Evolutionary conservation across 2,113 vertebrate genomes (phyloP).

Genomic region (Syrrhaptes paradoxus): DNA sequence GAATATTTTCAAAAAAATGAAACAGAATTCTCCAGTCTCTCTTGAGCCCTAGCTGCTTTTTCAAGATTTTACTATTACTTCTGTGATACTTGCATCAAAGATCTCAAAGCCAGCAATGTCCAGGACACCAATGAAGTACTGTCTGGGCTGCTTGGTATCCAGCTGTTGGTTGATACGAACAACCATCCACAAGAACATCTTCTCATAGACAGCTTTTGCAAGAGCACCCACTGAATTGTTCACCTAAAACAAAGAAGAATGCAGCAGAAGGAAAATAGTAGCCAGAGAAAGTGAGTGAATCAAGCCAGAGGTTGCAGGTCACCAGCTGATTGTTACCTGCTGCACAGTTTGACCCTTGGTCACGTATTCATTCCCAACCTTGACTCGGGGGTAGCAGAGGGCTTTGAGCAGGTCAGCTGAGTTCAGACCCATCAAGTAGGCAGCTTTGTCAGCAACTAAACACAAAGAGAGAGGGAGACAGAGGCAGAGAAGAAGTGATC

Average conservation of each 20-base stretch:
- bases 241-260: constrained; percentile 57
- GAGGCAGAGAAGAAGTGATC: background rate
- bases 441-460: background rate
- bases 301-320: background rate
- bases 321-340: background rate
- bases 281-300: background rate
- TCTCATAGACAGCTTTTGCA: constrained; percentile 85
- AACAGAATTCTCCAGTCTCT: background rate
- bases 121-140: constrained; percentile 78
- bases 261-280: background rate
- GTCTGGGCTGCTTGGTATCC: constrained; percentile 76
- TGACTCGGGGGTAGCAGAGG: background rate
- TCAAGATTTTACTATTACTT: background rate
- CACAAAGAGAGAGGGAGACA: background rate
- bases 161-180: constrained; percentile 77
- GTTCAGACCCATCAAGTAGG: constrained; percentile 52
- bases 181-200: constrained; percentile 83
- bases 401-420: constrained; percentile 52
- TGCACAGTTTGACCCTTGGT: constrained; percentile 25
- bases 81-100: constrained; percentile 59
- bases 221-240: constrained; percentile 81
- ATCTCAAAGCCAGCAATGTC: constrained; percentile 79
- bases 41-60: background rate
- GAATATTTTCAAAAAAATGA: background rate
- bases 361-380: background rate